Percentiles rank a stretch among this genome's conserved stretches.
Conservation (phyloP, 2,113 vertebrate genomes). For the Ptilorrhoa leucosticta region DNA sequence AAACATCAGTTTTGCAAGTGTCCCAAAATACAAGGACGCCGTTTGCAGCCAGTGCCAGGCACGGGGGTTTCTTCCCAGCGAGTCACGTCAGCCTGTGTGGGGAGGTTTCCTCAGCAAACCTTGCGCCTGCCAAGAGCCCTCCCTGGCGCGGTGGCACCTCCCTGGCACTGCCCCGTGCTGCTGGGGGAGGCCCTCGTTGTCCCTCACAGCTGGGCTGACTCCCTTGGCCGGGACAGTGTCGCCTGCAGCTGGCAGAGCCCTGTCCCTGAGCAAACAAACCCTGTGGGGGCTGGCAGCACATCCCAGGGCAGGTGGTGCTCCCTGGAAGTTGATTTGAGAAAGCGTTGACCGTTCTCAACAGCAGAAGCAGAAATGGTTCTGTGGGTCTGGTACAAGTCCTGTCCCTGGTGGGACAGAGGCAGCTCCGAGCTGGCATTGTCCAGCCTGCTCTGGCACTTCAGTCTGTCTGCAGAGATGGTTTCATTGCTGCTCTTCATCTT, state of each 20-base stretch:
- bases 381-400: background rate
- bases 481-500: background rate
- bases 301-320: background rate
- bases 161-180: background rate
- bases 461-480: background rate
- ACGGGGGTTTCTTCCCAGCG: background rate
- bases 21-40: background rate
- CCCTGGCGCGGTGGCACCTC: background rate
- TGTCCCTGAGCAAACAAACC: fast-evolving
- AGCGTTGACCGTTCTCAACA: background rate
- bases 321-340: background rate
- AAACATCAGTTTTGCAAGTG: fast-evolving
- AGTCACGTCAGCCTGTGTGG: fast-evolving
- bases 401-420: background rate
- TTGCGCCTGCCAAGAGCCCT: background rate
- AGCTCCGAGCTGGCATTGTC: background rate
- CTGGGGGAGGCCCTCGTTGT: background rate
- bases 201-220: background rate
- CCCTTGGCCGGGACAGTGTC: background rate
- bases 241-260: background rate
- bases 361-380: background rate
- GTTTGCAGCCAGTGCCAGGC: background rate
- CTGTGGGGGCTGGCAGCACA: background rate
- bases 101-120: background rate
- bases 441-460: background rate